phyloP scores from a whole-genome alignment of 2,888 invertebrate genomes.

The Artemia sinica region DNA sequence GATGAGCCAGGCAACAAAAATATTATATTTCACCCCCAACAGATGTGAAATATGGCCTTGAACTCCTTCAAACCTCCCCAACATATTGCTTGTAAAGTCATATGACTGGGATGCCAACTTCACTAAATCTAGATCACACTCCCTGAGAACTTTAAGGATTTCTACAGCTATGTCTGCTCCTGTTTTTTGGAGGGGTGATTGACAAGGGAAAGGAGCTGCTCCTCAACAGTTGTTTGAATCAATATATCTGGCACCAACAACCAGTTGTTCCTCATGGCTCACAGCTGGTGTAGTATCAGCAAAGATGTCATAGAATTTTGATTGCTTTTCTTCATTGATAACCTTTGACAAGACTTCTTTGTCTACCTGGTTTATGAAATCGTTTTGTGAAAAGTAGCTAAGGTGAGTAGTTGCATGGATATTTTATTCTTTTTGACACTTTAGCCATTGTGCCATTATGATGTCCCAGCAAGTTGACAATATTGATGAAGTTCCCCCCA shows the following conservation, averaged over 20 bases:
- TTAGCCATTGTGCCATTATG: not conserved
- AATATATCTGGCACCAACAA: not conserved
- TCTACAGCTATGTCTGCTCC: not conserved
- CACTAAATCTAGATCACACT: not conserved
- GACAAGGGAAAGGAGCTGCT: not conserved
- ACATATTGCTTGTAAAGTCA: slow-evolving; percentile 7
- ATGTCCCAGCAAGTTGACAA: not conserved
- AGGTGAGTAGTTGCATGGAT: not conserved
- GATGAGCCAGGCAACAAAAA: slow-evolving; percentile 1
- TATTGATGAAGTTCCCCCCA: not conserved
- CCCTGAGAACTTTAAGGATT: not conserved
- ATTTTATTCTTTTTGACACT: not conserved
- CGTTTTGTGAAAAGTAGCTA: not conserved
- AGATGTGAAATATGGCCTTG: not conserved
- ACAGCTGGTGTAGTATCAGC: not conserved
- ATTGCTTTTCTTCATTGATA: not conserved
- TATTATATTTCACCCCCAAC: not conserved
- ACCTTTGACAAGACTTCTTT: not conserved
- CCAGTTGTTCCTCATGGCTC: not conserved
- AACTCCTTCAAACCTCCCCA: not conserved
- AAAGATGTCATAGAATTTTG: not conserved
- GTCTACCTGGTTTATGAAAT: not conserved
- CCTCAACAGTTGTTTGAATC: not conserved
- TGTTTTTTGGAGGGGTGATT: not conserved
- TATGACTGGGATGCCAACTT: not conserved